Evolutionary conservation across 2,888 invertebrate species (phyloP), one percentile per base, ranked within the genome.

Genomic region (Pimpla rufipes): DNA sequence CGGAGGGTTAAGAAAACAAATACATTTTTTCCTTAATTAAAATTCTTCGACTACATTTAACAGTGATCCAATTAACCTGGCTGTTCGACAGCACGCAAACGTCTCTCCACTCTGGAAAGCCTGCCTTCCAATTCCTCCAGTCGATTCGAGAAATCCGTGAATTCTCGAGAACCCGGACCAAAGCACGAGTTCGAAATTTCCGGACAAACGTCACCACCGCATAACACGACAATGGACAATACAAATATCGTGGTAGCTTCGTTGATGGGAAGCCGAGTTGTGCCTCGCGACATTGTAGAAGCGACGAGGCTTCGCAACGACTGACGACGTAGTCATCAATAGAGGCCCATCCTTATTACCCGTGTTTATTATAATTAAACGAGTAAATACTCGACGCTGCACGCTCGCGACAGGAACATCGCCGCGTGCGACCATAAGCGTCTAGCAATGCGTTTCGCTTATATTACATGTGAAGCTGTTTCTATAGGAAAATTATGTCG

Each of bases 81-180:
- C 91, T 96, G 96, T 92, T 96, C 96, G 79, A 96, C 94, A 7
- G 96, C 96, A 80, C 96, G 93, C 23, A 96, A 92, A 80, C 96
- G 93, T 55, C 96, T 94, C 85, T 96, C 96, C 64, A 96, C 91
- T 86, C 90, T 90, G 2, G 92, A 92, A 8, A 93, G 74, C 40
- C 92, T 87, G 18, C 85, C 86, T 84, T 91, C 90, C 37, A 92
- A 85, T n/a, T 91, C 91, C 77, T 90, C 90, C 40, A 90, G 67
- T 52, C 83, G 80, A 40, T 80, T 64, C 1, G 74, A 68, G 10
- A 50, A 66, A 7, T 73, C 71, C 29, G 67, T 64, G 0, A 55
- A 55, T 16, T 79, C 73, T 0, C 21, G 57, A 35, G 73, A 77
- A 40, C 80, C 81, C 7, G 74, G n/a, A 40, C 67, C 79, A 5